Evolutionary conservation across 2,888 invertebrate genomes (phyloP).

Genomic region (Scaptomyza flava): DNA sequence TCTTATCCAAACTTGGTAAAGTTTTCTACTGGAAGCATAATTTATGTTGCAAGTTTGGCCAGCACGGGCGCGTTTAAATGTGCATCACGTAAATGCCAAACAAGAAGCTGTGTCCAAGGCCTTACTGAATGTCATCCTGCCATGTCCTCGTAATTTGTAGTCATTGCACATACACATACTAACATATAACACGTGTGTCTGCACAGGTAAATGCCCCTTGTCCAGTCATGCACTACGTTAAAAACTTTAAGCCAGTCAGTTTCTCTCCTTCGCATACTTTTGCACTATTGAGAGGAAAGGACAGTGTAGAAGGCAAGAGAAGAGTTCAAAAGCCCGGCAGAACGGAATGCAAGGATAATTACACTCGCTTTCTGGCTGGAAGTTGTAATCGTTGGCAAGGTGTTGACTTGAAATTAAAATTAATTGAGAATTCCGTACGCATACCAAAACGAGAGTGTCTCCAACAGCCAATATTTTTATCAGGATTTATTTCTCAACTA

Average conservation of each 20-base stretch:
- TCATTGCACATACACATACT: conserved; percentile 40
- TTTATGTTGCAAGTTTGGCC: conserved; percentile 63
- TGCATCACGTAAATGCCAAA: conserved; percentile 76
- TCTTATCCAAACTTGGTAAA: conserved; percentile 64
- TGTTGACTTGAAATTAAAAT: conserved; percentile 83
- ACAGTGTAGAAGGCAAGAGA: conserved; percentile 7
- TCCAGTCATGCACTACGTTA: conserved; percentile 42
- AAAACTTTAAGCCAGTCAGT: conserved; percentile 44
- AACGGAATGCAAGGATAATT: conserved; percentile 68
- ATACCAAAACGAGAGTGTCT: conserved; percentile 71
- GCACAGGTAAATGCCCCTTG: conserved; percentile 49
- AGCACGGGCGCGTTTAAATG: conserved; percentile 61
- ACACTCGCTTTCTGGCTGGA: conserved; percentile 38
- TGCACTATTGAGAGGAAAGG: conserved; percentile 43
- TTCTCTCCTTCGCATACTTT: conserved; percentile 49
- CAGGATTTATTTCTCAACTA: conserved; percentile 25
- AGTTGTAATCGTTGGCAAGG: conserved; percentile 66
- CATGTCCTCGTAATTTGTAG: conserved; percentile 66
- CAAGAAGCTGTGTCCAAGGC: conserved; percentile 60
- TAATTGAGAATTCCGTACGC: conserved; percentile 81
- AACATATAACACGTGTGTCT: conserved; percentile 6
- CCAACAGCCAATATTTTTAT: conserved; percentile 43
- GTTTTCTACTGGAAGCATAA: no score
- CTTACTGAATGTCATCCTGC: conserved; percentile 34
- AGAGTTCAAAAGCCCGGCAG: conserved; percentile 29